Base-by-base conservation (phyloP, 1,140 invertebrate genomes). In the Sarcophaga peregrina region DNA sequence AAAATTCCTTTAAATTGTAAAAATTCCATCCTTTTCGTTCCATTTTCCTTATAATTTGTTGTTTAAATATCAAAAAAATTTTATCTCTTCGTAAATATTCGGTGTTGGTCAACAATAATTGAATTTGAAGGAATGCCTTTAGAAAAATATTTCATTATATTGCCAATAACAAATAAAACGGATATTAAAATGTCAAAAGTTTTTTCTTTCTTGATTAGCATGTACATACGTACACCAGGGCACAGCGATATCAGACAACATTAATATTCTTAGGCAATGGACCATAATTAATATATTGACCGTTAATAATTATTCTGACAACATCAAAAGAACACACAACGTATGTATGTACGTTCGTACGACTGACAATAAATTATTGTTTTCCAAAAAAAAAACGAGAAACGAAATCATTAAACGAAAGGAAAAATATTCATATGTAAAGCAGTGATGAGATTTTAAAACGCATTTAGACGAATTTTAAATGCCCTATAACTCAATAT, bases 181-280 rank as follows among this genome's bases (percentile, higher is more conserved):
- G 62, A 68, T 68, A 68, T 68, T 68, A 68, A 68, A 68, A n/a
- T 68, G 62, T 68, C 62, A 68, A 25, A 68, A 68, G 20, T 20
- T 0, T 1, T 68, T 68, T n/a, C n/a, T 37, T 37, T 37, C 25
- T 37, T 68, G 62, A 68, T 25, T 68, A 68, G 20, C 62, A 68
- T 68, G 20, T 20, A 68, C 54, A 68, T 20, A n/a, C 54, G 25
- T 37, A 37, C 25, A n/a, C 54, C 15, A 13, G 54, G n/a, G 15
- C 62, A 37, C 25, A 37, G 25, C 25, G 25, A 4, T 37, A 37
- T 37, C 25, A 37, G 25, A 37, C 25, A 68, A 8, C 17, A 68
- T 68, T 68, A 68, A 68, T 68, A 9, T 17, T 68, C 20, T 68
- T 68, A 68, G 6, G 62, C 62, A 68, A 20, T n/a, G 62, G 62